Evolutionary conservation across 1,140 invertebrate species (phyloP).

Genomic region (Oedothorax gibbosus): DNA sequence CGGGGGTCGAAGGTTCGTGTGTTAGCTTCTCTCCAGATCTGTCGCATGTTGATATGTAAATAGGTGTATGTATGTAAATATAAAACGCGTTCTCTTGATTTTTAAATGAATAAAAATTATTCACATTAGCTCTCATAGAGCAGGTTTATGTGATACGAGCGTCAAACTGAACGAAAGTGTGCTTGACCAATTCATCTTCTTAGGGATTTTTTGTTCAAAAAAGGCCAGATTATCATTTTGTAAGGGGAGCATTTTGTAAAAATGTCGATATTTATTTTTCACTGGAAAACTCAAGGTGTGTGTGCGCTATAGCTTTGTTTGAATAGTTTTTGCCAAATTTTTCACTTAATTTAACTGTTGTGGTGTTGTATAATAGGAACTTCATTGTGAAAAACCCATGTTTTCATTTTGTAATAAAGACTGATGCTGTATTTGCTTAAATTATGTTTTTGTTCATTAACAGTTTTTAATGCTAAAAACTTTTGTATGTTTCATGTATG

Average conservation of each 20-base stretch:
- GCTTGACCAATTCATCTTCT: slow-evolving; percentile 36
- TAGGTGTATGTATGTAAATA: slow-evolving; percentile 41
- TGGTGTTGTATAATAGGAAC: too few species aligned
- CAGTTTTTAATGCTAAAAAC: too few species aligned
- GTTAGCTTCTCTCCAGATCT: slow-evolving; percentile 59
- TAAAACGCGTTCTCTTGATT: slow-evolving; percentile 12
- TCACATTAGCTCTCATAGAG: slow-evolving; percentile 41
- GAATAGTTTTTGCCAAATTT: slow-evolving; percentile 17
- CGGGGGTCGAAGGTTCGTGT: too few species aligned
- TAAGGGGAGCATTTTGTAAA: not conserved
- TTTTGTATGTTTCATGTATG: too few species aligned
- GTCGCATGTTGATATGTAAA: slow-evolving; percentile 51
- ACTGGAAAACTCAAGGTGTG: too few species aligned
- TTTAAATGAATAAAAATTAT: slow-evolving; percentile 31
- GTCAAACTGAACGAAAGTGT: slow-evolving; percentile 27
- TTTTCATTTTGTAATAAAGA: too few species aligned
- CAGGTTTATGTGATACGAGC: slow-evolving; percentile 52
- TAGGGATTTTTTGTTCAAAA: not conserved
- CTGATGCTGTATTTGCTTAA: too few species aligned
- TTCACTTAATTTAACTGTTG: too few species aligned
- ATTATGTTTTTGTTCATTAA: too few species aligned
- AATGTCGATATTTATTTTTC: slow-evolving; percentile 43
- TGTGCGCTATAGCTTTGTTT: too few species aligned
- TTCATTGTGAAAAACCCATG: too few species aligned
- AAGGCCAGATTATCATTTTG: not conserved